Percentiles rank a stretch among this genome's conserved stretches.
phyloP scores from a whole-genome alignment of 2,888 invertebrate genomes.

The Uloborus plumipes region DNA sequence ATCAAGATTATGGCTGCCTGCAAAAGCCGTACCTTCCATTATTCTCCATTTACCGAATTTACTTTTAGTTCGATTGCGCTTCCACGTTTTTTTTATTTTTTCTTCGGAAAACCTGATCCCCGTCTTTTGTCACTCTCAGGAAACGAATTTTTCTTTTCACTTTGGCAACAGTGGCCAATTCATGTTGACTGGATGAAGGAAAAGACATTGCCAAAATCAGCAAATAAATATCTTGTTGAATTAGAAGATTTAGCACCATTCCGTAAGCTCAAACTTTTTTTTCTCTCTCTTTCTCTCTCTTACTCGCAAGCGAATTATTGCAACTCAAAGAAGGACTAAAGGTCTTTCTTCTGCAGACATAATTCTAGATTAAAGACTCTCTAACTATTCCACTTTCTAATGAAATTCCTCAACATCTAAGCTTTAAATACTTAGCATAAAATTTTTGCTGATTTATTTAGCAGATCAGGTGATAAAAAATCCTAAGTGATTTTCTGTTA shows the following conservation, averaged over 20 bases:
- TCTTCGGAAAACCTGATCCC: not conserved
- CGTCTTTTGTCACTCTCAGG: constrained; percentile 13
- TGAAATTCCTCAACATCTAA: too few relatives aligned
- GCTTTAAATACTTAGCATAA: too few relatives aligned
- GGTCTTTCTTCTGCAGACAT: too few relatives aligned
- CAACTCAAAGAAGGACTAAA: too few relatives aligned
- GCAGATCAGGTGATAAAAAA: too few relatives aligned
- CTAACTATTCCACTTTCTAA: too few relatives aligned
- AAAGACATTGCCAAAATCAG: not conserved
- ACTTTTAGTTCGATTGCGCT: constrained; percentile 4
- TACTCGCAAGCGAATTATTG: too few relatives aligned
- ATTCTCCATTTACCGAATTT: constrained; percentile 47
- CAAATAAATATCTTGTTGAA: not conserved
- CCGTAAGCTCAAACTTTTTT: too few relatives aligned
- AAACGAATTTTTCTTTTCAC: not conserved
- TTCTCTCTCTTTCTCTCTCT: too few relatives aligned
- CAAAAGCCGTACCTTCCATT: constrained; percentile 17
- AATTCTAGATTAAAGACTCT: too few relatives aligned
- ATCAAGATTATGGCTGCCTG: not conserved
- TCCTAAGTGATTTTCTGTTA: too few relatives aligned
- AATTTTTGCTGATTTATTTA: too few relatives aligned
- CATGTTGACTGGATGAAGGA: not conserved
- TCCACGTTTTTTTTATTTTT: not conserved
- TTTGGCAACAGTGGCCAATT: not conserved
- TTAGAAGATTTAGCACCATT: not conserved